These are phyloP conservation scores for Rhopalosiphum padi DNA, from an alignment of 1,140 invertebrate genomes.

Conservation along the genomic window DNA sequence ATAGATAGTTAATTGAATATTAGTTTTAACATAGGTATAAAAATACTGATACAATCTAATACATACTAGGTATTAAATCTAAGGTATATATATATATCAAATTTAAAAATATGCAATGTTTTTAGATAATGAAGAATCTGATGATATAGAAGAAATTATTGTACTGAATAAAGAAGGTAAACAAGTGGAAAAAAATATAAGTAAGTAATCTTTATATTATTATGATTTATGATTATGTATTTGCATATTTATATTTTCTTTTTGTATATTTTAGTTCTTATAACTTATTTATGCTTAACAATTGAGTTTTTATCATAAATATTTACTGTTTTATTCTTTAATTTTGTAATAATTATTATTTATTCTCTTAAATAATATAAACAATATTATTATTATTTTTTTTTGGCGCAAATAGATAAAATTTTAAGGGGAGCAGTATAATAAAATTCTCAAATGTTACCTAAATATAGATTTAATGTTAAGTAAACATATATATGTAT, in stretches of 20 bases:
- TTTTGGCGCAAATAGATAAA: too few relatives aligned
- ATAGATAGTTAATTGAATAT: background rate
- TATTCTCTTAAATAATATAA: too few relatives aligned
- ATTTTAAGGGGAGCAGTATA: too few relatives aligned
- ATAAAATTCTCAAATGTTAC: too few relatives aligned
- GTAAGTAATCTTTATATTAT: constrained; percentile 12
- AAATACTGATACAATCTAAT: background rate
- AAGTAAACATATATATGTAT: too few relatives aligned
- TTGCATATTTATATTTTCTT: background rate
- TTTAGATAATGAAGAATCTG: constrained; percentile 47
- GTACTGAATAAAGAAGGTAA: constrained; percentile 53
- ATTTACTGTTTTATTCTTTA: too few relatives aligned
- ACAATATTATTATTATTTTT: too few relatives aligned
- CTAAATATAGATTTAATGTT: too few relatives aligned
- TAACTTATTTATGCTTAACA: too few relatives aligned
- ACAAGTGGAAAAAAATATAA: constrained; percentile 51
- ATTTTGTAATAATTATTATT: too few relatives aligned
- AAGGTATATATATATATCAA: background rate
- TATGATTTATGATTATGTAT: background rate
- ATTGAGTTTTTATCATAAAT: too few relatives aligned
- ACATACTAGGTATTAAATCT: background rate
- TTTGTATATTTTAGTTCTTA: too few relatives aligned
- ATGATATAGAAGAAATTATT: constrained; percentile 51
- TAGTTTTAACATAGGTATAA: background rate
- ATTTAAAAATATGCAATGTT: constrained; percentile 18